Base-by-base conservation (phyloP, 2,797 vertebrate species). In the Myotis findleyi region DNA sequence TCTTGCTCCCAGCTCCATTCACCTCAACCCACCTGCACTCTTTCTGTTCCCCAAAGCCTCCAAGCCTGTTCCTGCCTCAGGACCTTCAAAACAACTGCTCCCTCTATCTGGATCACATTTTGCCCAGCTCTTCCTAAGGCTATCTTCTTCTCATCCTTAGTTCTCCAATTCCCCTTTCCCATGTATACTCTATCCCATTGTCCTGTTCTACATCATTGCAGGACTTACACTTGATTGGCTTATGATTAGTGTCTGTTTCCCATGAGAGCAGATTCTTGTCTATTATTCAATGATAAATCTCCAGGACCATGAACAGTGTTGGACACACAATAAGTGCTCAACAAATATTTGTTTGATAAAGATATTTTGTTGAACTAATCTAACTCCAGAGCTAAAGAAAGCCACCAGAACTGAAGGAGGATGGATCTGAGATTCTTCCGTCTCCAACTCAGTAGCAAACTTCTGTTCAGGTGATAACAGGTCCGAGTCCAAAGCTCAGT, bases 301-400 rank as follows among this genome's bases (percentile, higher is more conserved):
- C 25, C 38, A 93, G 69, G 38, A 76, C 25, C 5, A 71, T 72
- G 7, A 68, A 82, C 25, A 84, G 53, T 51, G 44, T 10, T n/a
- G 41, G n/a, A 23, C 23, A 81, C 11, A 44, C 8, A 36, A 11
- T 20, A 91, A 30, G 7, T 66, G 30, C 49, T 51, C 64, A 47
- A 5, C 9, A 57, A 30, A n/a, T 51, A 36, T 57, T 82, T 68
- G 72, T 62, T 55, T 72, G 75, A 62, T 51, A 76, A 87, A 47
- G 33, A n/a, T 72, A 72, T 59, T 93, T 81, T 66, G 6, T 73
- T 82, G 33, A 95, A 72, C 20, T 80, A 85, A 68, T 59, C 38
- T 69, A 80, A 81, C 47, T 41, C 36, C 20, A 68, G 57, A 25
- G n/a, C 80, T 68, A 44, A 71, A 53, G 57, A 89, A 87, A 68